Percentiles rank a stretch among this genome's conserved stretches.
phyloP scores from a whole-genome alignment of 2,888 invertebrate species.

The Drosophila pseudotakahashii region DNA sequence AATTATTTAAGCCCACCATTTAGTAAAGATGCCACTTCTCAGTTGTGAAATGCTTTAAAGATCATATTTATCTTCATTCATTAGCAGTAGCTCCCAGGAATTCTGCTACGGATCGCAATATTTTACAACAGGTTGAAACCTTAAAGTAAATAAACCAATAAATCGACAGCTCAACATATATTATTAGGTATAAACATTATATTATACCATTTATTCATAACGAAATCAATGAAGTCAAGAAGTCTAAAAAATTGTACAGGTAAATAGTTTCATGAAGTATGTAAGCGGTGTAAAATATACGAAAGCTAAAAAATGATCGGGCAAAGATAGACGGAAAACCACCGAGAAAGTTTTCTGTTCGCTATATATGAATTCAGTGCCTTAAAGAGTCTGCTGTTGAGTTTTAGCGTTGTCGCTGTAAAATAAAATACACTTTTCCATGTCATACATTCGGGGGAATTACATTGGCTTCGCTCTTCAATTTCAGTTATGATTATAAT shows the following conservation, averaged over 20 bases:
- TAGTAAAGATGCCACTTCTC: too few species aligned
- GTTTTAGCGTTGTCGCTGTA: slow-evolving; percentile 8
- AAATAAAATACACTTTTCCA: slow-evolving; percentile 13
- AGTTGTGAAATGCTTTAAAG: too few species aligned
- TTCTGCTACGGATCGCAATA: background rate
- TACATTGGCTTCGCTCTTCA: slow-evolving; percentile 22
- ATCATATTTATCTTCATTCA: too few species aligned
- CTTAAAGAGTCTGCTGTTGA: slow-evolving; percentile 11
- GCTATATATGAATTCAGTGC: slow-evolving; percentile 5
- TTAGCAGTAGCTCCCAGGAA: background rate
- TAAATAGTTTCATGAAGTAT: slow-evolving; percentile 33
- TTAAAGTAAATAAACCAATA: background rate
- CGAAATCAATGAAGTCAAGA: slow-evolving; percentile 35
- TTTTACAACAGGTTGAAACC: background rate
- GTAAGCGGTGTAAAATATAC: slow-evolving; percentile 36
- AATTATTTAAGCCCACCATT: too few species aligned
- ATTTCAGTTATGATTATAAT: slow-evolving; percentile 54
- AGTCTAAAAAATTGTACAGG: slow-evolving; percentile 38
- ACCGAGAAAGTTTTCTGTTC: slow-evolving; percentile 3
- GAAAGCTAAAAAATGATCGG: slow-evolving; percentile 32
- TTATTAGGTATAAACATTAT: slow-evolving; percentile 37
- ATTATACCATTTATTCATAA: slow-evolving; percentile 39
- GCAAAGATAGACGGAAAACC: slow-evolving; percentile 6
- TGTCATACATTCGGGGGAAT: slow-evolving; percentile 16
- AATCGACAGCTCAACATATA: slow-evolving; percentile 28